Conservation (phyloP, 2,888 invertebrate genomes). For the Lepidocyrtoides sp. region DNA sequence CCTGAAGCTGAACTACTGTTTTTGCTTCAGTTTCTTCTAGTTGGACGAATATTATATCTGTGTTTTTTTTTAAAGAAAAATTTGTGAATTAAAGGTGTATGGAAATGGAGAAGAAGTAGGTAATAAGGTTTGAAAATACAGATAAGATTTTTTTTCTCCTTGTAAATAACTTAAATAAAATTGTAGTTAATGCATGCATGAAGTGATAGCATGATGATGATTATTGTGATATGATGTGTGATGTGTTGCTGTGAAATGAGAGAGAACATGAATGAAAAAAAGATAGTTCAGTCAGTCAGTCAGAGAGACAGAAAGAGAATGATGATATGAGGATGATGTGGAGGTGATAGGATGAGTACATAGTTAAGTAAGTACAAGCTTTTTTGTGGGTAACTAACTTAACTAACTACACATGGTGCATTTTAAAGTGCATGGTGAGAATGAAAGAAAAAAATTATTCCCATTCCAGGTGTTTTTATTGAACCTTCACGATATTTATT, state of each 20-base stretch:
- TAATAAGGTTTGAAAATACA: neutral
- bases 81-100: neutral
- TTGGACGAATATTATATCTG: too few relatives aligned
- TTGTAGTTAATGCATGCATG: neutral
- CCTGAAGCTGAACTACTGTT: neutral
- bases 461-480: conserved; percentile 28
- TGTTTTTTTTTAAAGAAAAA: neutral
- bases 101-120: too few relatives aligned
- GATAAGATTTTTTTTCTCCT: conserved; percentile 1
- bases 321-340: conserved; percentile 34
- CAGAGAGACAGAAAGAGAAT: conserved; percentile 63
- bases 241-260: conserved; percentile 52
- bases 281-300: conserved; percentile 48
- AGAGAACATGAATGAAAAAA: conserved; percentile 82
- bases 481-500: neutral
- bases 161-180: neutral
- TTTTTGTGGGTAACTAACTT: neutral
- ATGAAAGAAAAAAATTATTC: neutral
- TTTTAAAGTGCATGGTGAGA: neutral
- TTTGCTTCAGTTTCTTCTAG: neutral
- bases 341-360: conserved; percentile 5
- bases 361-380: neutral
- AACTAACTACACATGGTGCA: neutral
- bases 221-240: neutral
- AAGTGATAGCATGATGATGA: neutral